phyloP scores from a whole-genome alignment of 2,797 vertebrate species.

The Poecilia velifera region DNA sequence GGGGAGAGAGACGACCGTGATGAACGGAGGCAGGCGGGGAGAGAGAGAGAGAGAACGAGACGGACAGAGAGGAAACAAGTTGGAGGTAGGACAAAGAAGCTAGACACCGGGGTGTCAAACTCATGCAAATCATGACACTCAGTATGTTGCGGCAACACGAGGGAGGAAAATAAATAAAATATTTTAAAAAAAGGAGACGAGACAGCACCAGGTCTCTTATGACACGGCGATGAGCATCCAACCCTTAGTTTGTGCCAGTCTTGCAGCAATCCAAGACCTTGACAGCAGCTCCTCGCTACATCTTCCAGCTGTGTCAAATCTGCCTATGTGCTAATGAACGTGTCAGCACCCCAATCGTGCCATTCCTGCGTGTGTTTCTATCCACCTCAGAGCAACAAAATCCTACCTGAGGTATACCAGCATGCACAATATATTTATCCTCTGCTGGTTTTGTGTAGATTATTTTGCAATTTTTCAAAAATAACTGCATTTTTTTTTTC shows the following conservation, averaged over 20 bases:
- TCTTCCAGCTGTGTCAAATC: constrained; percentile 80
- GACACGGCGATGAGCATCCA: constrained; percentile 80
- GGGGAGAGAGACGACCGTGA: constrained; percentile 51
- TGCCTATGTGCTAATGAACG: constrained; percentile 81
- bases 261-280: constrained; percentile 81
- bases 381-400: constrained; percentile 73
- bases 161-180: constrained; percentile 76
- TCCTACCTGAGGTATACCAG: constrained; percentile 70
- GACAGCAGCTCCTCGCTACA: constrained; percentile 79
- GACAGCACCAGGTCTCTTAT: constrained; percentile 79
- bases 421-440: constrained; percentile 67
- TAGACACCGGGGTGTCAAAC: constrained; percentile 75
- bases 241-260: constrained; percentile 81
- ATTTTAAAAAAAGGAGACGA: constrained; percentile 70
- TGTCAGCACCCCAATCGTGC: constrained; percentile 75
- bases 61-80: constrained; percentile 78
- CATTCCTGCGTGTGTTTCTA: constrained; percentile 78
- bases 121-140: constrained; percentile 81
- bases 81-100: constrained; percentile 81
- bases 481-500: constrained; percentile 29
- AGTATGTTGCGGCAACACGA: constrained; percentile 78
- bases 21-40: constrained; percentile 50
- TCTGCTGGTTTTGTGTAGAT: constrained; percentile 64
- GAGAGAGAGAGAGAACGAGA: constrained; percentile 59
- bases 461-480: constrained; percentile 50